Evolutionary conservation across 2,888 invertebrate species (phyloP).

Genomic region (Cheilosia scutellata): DNA sequence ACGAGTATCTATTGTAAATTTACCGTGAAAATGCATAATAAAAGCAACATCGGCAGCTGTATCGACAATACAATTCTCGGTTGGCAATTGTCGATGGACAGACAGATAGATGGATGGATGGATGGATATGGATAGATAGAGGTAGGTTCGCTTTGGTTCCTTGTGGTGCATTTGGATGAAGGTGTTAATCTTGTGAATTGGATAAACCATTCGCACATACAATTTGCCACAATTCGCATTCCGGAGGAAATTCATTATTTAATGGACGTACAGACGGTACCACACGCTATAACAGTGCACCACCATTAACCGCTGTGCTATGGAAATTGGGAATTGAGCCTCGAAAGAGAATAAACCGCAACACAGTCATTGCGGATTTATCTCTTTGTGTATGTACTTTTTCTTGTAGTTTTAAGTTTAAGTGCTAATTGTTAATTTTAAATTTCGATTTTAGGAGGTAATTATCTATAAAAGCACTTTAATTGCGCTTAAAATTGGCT

Average conservation of each 20-base stretch:
- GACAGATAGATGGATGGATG: conserved; percentile 38
- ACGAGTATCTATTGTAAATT: conserved; percentile 49
- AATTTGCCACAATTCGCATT: conserved; percentile 70
- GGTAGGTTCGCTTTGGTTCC: conserved; percentile 16
- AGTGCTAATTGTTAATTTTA: conserved; percentile 50
- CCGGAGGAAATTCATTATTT: conserved; percentile 74
- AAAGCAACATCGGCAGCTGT: conserved; percentile 56
- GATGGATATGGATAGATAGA: conserved; percentile 45
- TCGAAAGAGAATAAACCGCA: conserved; percentile 30
- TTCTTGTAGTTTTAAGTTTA: conserved; percentile 10
- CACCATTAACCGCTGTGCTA: not conserved
- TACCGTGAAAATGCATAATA: conserved; percentile 73
- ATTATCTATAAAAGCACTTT: conserved; percentile 11
- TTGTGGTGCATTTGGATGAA: conserved; percentile 56
- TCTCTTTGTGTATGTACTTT: not conserved
- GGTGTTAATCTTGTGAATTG: conserved; percentile 73
- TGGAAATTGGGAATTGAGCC: conserved; percentile 50
- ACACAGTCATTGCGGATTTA: not conserved
- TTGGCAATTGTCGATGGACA: conserved; percentile 46
- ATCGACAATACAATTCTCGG: conserved; percentile 35
- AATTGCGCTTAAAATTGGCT: conserved; percentile 1
- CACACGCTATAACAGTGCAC: not conserved
- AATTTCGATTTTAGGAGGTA: conserved; percentile 35
- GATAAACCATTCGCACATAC: conserved; percentile 67
- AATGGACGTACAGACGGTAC: conserved; percentile 43